phyloP scores from a whole-genome alignment of 2,797 vertebrate genomes.

The Sebastes hopkinsi region DNA sequence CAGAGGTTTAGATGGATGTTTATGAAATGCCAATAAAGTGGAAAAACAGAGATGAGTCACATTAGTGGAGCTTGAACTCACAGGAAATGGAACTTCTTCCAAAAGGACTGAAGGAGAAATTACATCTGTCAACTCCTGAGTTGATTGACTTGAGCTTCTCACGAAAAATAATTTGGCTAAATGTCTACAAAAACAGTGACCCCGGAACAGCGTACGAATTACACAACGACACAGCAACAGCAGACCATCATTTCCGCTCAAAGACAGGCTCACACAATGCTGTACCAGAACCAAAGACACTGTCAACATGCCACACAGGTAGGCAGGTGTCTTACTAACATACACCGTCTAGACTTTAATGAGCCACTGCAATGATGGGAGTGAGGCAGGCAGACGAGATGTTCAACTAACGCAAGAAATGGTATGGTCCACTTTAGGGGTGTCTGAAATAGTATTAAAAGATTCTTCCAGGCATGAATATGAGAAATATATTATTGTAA shows the following conservation, averaged over 20 bases:
- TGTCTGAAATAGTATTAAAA: too few relatives aligned
- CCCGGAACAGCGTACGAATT: too few relatives aligned
- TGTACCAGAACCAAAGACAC: background rate
- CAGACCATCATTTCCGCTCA: background rate
- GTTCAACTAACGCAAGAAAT: too few relatives aligned
- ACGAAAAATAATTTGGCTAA: background rate
- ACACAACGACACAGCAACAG: background rate
- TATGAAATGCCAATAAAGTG: background rate
- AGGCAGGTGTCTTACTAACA: background rate
- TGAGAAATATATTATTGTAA: too few relatives aligned
- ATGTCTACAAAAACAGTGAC: background rate
- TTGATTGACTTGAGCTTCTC: background rate
- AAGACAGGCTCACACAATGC: background rate
- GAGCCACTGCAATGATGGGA: background rate
- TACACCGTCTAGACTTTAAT: background rate
- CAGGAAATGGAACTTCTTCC: background rate
- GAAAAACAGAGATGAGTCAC: background rate
- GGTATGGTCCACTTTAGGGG: too few relatives aligned
- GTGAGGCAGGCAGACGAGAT: too few relatives aligned
- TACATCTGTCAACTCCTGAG: background rate
- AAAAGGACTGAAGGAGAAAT: background rate
- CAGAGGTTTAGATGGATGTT: background rate
- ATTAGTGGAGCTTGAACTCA: background rate
- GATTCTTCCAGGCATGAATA: too few relatives aligned
- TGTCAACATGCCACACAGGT: background rate